Base-by-base conservation (phyloP, 2,888 invertebrate genomes). In the Pachydiplax longipennis region DNA sequence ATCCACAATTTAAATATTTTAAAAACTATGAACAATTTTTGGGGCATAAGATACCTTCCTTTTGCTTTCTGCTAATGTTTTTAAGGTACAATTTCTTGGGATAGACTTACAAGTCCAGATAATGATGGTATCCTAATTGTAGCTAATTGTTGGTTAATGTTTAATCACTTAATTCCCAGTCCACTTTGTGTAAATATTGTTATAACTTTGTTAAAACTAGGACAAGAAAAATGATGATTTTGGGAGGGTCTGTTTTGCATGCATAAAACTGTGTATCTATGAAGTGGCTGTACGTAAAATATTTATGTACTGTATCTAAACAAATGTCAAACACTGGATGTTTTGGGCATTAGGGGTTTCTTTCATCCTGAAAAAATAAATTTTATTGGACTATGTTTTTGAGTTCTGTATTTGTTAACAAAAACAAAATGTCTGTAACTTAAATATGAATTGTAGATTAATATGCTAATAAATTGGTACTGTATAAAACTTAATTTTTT, bases 361-460 rank as follows among this genome's bases (percentile, higher is more conserved):
- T 61, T 61, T 61, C 22, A 37, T 61, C n/a, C 22, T 87, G 35
- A 65, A 87, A 31, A 61, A 87, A 87, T 87, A 6, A 87, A 37
- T n/a, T 58, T 35, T 87, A 37, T 37, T 65, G 87, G 61, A 61
- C 61, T 87, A 35, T 65, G 65, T 25, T 87, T 87, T 37, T 87
- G 87, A 61, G 61, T 87, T 87, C 22, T 87, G 87, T 87, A 61
- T 87, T 61, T 87, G 87, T 61, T 87, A 65, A 65, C 1, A 87
- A 61, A 65, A 87, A 35, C 83, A 61, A 87, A 61, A 40, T 87
- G 87, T 37, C 35, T 87, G 87, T 87, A 58, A 61, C 37, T 83
- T 83, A 48, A 31, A 31, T 83, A 48, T 83, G 18, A 53, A 53
- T 73, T 87, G 37, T 87, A 87, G 87, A 87, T 87, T 61, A 87